Evolutionary conservation across 1,140 invertebrate genomes (phyloP), one percentile per base, ranked within the genome.

Genomic region (Charaxes varanes): DNA sequence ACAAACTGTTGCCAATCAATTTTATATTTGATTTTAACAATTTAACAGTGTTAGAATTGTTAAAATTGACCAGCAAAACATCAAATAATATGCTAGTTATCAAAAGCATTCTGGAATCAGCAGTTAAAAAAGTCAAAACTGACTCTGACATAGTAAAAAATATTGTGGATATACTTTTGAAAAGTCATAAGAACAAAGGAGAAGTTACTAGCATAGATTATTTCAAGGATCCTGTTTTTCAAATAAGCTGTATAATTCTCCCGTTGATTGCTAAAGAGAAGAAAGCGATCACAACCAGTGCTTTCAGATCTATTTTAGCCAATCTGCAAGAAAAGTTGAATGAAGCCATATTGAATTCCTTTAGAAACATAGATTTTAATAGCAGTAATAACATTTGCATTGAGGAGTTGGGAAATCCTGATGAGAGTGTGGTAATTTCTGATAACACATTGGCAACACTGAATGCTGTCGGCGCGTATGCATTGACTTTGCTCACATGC

Each of bases 251-350:
- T 46, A 50, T 66, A 6, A 58, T 78, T 3, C 23, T 81, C 21
- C 79, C 79, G 2, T 56, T 74, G 13, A 70, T 83, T 23, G 65
- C 69, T 10, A 80, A 70, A 41, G 72, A 83, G 28, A 80, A 76
- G 28, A 66, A 62, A 48, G 59, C 60, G 3, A 67, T 79, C 36
- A 77, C 70, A 8, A 54, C 62, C 2, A 78, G 76, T 23, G 65
- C 61, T 0, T 64, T 50, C 31, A 65, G 77, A 52, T 73, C 77
- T 7, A 77, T 83, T 27, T 60, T 83, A 40, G 73, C 77, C 0
- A 63, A 73, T 40, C 37, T 80, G 30, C 79, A 83, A 64, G 79
- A 83, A 17, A 69, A 80, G 51, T 44, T 83, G 11, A 74, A 83
- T 34, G 59, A 59, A 21, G 45, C 60, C 12, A 59, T 83, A 41